phyloP scores from a whole-genome alignment of 1,140 invertebrate species.

The Drosophila malerkotliana region DNA sequence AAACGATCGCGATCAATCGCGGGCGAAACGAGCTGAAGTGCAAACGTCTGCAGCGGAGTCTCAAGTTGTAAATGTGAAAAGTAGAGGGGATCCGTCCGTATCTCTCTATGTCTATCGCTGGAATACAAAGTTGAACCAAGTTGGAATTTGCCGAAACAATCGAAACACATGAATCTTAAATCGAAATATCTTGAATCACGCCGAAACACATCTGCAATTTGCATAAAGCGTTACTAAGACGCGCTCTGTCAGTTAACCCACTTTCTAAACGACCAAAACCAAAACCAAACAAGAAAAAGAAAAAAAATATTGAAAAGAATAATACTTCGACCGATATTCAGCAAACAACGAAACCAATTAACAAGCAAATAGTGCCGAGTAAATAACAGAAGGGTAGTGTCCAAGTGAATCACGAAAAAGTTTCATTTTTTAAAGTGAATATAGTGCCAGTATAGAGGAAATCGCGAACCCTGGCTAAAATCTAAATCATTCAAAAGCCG shows the following conservation, averaged over 20 bases:
- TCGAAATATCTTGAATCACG: constrained; percentile 39
- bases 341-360: constrained; percentile 71
- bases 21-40: constrained; percentile 73
- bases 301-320: constrained; percentile 36
- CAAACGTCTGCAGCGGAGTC: constrained; percentile 67
- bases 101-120: constrained; percentile 32
- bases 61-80: constrained; percentile 31
- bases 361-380: constrained; percentile 65
- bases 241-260: constrained; percentile 67
- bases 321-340: constrained; percentile 50
- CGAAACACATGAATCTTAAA: constrained; percentile 62
- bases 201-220: constrained; percentile 43
- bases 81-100: constrained; percentile 17
- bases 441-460: constrained; percentile 20
- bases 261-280: constrained; percentile 72
- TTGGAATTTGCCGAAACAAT: constrained; percentile 66
- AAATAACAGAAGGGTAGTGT: constrained; percentile 47
- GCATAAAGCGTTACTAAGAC: constrained; percentile 64
- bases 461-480: constrained; percentile 31
- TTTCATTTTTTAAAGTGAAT: constrained; percentile 47
- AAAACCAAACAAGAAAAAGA: constrained; percentile 40
- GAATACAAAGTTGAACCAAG: constrained; percentile 77
- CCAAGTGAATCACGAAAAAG: constrained; percentile 66
- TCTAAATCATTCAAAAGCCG: constrained; percentile 29
- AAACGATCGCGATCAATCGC: constrained; percentile 55